Conservation (phyloP, 2,113 vertebrate species). For the Calidris pygmaea region DNA sequence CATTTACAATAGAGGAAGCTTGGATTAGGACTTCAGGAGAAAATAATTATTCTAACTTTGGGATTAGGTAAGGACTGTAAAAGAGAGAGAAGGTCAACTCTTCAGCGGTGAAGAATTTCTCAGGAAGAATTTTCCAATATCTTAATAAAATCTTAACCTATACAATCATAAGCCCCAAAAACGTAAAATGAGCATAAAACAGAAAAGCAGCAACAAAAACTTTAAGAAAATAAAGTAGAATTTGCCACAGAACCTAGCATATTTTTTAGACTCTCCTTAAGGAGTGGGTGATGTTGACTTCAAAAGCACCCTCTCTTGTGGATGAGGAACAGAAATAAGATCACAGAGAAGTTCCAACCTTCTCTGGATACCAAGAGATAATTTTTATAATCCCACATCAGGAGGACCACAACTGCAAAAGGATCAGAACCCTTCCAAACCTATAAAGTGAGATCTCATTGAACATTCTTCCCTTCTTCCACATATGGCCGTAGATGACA, state of each 20-base stretch:
- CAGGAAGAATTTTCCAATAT: neutral
- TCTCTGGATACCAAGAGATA: neutral
- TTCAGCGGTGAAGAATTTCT: neutral
- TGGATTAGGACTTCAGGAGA: neutral
- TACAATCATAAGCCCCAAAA: neutral
- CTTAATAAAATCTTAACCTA: neutral
- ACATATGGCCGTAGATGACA: neutral
- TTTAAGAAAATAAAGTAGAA: neutral
- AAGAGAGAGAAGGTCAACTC: neutral
- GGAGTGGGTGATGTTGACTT: neutral
- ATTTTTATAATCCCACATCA: neutral
- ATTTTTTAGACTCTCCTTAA: neutral
- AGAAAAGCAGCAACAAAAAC: neutral
- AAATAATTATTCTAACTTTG: neutral
- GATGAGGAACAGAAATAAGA: neutral
- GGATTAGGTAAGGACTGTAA: neutral
- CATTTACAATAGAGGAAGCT: neutral
- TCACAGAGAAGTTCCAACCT: neutral
- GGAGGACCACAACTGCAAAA: neutral
- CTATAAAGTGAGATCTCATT: neutral
- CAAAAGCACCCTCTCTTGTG: neutral
- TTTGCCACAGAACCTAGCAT: neutral
- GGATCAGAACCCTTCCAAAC: neutral
- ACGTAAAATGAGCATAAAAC: neutral
- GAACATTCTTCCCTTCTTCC: neutral